Evolutionary conservation across 2,797 vertebrate species (phyloP).

Genomic region (Melanotaenia trifasciata): DNA sequence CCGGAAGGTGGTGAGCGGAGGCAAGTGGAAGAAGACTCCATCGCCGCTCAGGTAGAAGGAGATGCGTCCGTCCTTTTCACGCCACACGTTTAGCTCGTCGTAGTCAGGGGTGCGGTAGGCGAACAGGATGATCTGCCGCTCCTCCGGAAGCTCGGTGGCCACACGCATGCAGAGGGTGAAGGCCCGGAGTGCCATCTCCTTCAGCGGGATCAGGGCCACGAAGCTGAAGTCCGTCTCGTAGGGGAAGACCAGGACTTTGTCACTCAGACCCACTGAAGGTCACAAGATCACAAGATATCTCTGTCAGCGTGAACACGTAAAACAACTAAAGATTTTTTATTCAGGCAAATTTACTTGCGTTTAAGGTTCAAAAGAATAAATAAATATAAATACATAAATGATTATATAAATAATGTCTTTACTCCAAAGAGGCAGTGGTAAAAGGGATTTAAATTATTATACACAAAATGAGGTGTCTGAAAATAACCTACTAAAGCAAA

Average conservation of each 20-base stretch:
- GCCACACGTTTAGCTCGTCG: conserved; percentile 86
- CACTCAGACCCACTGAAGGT: conserved; percentile 70
- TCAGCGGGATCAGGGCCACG: conserved; percentile 80
- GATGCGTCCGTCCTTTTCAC: conserved; percentile 81
- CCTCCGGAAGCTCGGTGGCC: conserved; percentile 81
- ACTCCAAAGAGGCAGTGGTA: not conserved
- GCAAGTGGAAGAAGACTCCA: conserved; percentile 77
- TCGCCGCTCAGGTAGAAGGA: conserved; percentile 85
- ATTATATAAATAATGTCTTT: too few relatives aligned
- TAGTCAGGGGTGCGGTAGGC: conserved; percentile 84
- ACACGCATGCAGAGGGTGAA: conserved; percentile 86
- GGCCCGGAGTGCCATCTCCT: conserved; percentile 78
- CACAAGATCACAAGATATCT: not conserved
- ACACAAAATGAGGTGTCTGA: not conserved
- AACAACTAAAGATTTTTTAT: too few relatives aligned
- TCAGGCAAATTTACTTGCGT: too few relatives aligned
- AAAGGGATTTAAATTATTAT: not conserved
- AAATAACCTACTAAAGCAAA: not conserved
- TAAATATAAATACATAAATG: too few relatives aligned
- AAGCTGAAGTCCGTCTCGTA: conserved; percentile 85
- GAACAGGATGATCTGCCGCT: conserved; percentile 84
- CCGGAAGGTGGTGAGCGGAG: conserved; percentile 81
- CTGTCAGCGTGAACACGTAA: not conserved
- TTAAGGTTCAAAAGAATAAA: too few relatives aligned
- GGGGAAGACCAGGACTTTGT: conserved; percentile 83